Evolutionary conservation across 2,113 vertebrate genomes (phyloP), one percentile per base, ranked within the genome.

Genomic region (Neolamprologus devosi): DNA sequence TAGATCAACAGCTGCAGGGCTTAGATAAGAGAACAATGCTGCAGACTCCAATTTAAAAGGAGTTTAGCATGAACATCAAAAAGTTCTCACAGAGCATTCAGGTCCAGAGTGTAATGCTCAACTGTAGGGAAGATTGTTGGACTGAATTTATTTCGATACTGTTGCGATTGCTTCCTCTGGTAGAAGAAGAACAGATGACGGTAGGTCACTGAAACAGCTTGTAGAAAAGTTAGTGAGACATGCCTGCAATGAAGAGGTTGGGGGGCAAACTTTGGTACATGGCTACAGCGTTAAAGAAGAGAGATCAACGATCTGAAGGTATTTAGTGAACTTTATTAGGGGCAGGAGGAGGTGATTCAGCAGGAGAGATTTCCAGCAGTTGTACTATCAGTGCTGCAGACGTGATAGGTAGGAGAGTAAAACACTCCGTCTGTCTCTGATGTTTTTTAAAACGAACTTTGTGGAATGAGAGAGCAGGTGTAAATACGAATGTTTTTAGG

Each of bases 81-180:
- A 81, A 0, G 23, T n/a, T 7, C 7, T 81, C 54, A 45, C 37
- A 47, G 55, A 42, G 0, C 54, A 45, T 40, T 45, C 45, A n/a
- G 4, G 7, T 2, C 10, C 45, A n/a, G 9, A 70, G n/a, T 79
- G 73, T 30, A 30, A 51, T 33, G 73, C 9, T 21, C 10, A 33
- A 51, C 45, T 19, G 26, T 30, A 14, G 23, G 17, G 21, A 81
- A 58, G 40, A 47, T 30, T 28, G 37, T 42, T 45, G 5, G 23
- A 19, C 54, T 82, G 54, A 35, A n/a, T n/a, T n/a, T 0, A 0
- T 4, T 70, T 23, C 2, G 23, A 82, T 63, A 47, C 26, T 47
- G 80, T 81, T 81, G 5, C 2, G 35, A 26, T 26, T 45, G 21
- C 10, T 47, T 58, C 23, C n/a, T 19, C 0, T 81, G 9, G 54